Percentiles rank a stretch among this genome's conserved stretches.
These are phyloP conservation scores for Loripinus fragilis DNA, from an alignment of 2,888 invertebrate genomes.

Conservation along the genomic window DNA sequence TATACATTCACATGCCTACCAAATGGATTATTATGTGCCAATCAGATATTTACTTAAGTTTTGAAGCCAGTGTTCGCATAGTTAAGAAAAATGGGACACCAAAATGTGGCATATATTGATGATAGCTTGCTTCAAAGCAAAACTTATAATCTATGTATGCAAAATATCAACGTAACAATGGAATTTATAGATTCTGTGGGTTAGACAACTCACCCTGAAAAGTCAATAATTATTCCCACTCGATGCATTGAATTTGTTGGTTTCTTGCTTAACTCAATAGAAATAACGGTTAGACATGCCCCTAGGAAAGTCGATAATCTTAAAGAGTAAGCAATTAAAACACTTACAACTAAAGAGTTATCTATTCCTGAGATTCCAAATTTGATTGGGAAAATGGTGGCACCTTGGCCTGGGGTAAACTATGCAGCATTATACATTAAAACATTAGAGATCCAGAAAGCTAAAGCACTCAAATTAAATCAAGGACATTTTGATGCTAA, in stretches of 20 bases:
- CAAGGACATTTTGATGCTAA: neutral
- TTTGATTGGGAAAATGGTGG: constrained; percentile 48
- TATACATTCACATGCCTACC: neutral
- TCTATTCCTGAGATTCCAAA: constrained; percentile 15
- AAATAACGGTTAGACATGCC: constrained; percentile 24
- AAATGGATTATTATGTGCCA: neutral
- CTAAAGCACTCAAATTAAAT: neutral
- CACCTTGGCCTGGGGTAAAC: constrained; percentile 37
- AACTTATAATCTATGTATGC: neutral
- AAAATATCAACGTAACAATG: constrained; percentile 8
- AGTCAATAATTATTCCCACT: constrained; percentile 20
- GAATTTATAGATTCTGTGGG: neutral
- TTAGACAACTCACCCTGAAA: neutral
- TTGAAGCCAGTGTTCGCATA: neutral
- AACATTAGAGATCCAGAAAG: neutral
- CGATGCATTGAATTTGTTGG: constrained; percentile 20
- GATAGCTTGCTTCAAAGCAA: constrained; percentile 14
- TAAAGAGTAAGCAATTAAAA: neutral
- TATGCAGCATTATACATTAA: constrained; percentile 47
- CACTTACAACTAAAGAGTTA: neutral
- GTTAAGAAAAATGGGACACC: neutral
- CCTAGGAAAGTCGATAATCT: constrained; percentile 4
- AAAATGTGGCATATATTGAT: too few relatives aligned
- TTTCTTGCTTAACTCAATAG: neutral
- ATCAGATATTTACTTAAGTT: constrained; percentile 16